Base-by-base conservation (phyloP, 2,888 invertebrate species). In the Euspilapteryx auroguttella region DNA sequence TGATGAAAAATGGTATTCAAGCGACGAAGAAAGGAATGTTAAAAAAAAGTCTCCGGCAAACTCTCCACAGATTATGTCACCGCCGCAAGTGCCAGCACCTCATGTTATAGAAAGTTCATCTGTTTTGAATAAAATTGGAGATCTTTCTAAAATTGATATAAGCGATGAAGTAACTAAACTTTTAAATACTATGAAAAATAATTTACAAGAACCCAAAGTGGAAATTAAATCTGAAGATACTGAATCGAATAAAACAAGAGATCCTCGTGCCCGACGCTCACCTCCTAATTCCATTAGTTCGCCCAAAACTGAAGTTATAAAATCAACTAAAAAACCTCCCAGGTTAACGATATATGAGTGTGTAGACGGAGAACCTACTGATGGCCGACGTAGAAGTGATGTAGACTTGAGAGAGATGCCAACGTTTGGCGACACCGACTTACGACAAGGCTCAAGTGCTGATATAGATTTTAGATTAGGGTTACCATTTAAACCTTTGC, bases 401-500 rank as follows among this genome's bases (percentile, higher is more conserved):
- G 76, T 80, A 15, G 79, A 79, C 55, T 57, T 79, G 34, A 47
- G 79, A 29, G 82, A 83, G 40, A 49, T 79, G 31, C 77, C 79
- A 29, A 46, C 62, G 14, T 82, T 82, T 40, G 83, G 83, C 2
- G 85, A 85, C 43, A 82, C 83, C 1, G 86, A 86, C 54, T 68
- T 86, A 30, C 66, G 85, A 25, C 68, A 79, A 40, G 65, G 63
- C 14, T 55, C 57, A 32, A 66, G 71, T 41, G 76, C 80, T 8
- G 91, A 92, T 46, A 81, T 87, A 20, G 92, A 91, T 61, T 78
- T 92, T 36, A 79, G 91, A 13, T 61, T 89, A 40, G 79, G 80
- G 14, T 55, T 87, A 32, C 89, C 90, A 0, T 90, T 91, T 47
- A 89, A 90, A 53, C 83, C 87, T 6, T 82, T 86, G 26, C 83